These are phyloP conservation scores for Nasonia giraulti DNA, from an alignment of 1,140 invertebrate species.

Conservation along the genomic window DNA sequence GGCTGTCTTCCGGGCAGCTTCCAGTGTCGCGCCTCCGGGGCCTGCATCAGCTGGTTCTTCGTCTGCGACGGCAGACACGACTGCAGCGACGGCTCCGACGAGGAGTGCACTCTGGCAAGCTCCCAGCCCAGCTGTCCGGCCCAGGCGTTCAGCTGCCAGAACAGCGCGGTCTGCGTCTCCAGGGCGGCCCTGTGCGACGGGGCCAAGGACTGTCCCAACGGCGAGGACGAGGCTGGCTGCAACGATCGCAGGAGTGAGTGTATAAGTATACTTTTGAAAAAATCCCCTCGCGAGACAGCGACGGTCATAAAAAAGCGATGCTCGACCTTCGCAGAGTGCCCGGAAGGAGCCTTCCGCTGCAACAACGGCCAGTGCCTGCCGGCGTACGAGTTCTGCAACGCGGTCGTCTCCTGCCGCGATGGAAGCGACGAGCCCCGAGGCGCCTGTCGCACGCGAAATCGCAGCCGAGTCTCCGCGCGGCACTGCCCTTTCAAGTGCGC, in stretches of 20 bases:
- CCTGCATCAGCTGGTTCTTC: conserved; percentile 93
- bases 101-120: conserved; percentile 78
- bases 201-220: conserved; percentile 83
- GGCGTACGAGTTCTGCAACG: conserved; percentile 93
- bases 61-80: conserved; percentile 94
- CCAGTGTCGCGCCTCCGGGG: conserved; percentile 86
- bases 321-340: conserved; percentile 74
- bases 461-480: conserved; percentile 60
- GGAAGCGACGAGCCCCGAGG: conserved; percentile 88
- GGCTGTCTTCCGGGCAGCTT: conserved; percentile 90
- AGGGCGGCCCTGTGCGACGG: conserved; percentile 86
- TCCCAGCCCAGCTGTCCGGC: conserved; percentile 65
- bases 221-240: conserved; percentile 88
- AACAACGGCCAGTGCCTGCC: conserved; percentile 89
- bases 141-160: conserved; percentile 80
- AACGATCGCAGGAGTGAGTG: conserved; percentile 75
- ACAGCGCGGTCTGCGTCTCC: conserved; percentile 83
- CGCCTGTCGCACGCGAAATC: conserved; percentile 78
- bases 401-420: conserved; percentile 88
- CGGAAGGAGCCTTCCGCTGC: conserved; percentile 87
- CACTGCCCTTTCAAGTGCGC: conserved; percentile 86
- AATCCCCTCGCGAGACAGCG: no score
- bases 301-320: no score
- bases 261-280: background rate
- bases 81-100: conserved; percentile 89